A percentile compares a stretch with the other conserved stretches of the same genome.
Evolutionary conservation across 1,140 invertebrate genomes (phyloP).

Genomic region (Tenebrio molitor): DNA sequence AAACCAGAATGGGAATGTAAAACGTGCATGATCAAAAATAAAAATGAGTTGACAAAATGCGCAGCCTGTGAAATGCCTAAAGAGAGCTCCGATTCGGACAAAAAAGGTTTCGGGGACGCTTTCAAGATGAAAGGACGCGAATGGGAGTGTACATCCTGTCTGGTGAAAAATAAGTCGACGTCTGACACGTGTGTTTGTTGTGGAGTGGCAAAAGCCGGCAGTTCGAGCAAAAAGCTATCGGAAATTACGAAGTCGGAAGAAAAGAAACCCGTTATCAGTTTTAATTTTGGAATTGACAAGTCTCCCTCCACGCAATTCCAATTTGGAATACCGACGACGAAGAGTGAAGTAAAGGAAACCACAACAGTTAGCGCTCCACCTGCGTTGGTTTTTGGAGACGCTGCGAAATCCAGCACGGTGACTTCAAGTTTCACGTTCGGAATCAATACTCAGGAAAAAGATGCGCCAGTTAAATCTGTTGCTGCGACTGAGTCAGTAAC

Average conservation of each 20-base stretch:
- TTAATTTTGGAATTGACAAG: conserved; percentile 69
- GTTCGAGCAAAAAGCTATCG: conserved; percentile 5
- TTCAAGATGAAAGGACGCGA: conserved; percentile 65
- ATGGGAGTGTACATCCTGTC: conserved; percentile 67
- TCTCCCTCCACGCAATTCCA: conserved; percentile 57
- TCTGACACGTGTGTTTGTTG: conserved; percentile 69
- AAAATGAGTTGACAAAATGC: conserved; percentile 71
- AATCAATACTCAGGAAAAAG: conserved; percentile 29
- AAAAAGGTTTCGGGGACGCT: conserved; percentile 50
- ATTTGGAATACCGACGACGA: conserved; percentile 64
- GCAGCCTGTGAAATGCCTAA: conserved; percentile 73
- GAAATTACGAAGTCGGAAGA: conserved; percentile 35
- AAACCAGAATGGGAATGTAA: conserved; percentile 70
- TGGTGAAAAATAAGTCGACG: conserved; percentile 70
- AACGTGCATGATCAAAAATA: conserved; percentile 76
- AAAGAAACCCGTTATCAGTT: conserved; percentile 50
- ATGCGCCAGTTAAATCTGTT: not conserved
- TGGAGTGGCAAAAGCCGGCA: conserved; percentile 64
- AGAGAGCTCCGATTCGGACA: conserved; percentile 8
- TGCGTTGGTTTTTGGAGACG: conserved; percentile 50
- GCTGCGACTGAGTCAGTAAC: not conserved
- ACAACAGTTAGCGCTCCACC: conserved; percentile 31
- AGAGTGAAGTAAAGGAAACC: conserved; percentile 42
- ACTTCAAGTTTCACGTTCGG: conserved; percentile 19
- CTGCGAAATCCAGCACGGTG: not conserved